Percentiles rank a stretch among this genome's conserved stretches.
These are phyloP conservation scores for Rhynchomys soricoides DNA, from an alignment of 2,113 vertebrate genomes.

Conservation along the genomic window DNA sequence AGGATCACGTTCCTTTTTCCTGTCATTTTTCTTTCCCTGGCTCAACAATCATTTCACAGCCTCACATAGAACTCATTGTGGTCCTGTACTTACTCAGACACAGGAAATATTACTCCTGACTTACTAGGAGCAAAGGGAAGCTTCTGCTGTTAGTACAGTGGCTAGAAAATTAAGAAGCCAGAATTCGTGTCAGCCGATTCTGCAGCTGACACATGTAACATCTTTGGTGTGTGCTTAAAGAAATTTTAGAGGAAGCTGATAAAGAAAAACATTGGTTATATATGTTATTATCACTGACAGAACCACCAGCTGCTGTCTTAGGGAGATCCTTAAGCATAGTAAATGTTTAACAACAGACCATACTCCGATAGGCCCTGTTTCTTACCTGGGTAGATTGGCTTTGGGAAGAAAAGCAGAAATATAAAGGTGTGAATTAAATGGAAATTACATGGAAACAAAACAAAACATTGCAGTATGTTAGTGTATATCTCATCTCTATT, in stretches of 20 bases:
- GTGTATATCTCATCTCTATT: background rate
- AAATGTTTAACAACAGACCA: background rate
- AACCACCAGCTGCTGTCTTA: background rate
- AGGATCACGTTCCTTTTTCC: background rate
- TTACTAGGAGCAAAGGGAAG: background rate
- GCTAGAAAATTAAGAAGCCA: background rate
- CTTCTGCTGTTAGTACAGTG: background rate
- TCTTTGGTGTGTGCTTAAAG: background rate
- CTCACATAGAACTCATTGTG: background rate
- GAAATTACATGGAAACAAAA: constrained; percentile 51
- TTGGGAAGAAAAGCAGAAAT: constrained; percentile 22
- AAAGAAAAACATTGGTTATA: background rate
- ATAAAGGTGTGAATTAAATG: constrained; percentile 3
- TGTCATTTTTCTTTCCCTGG: background rate
- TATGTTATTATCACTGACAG: background rate
- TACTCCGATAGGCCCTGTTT: background rate
- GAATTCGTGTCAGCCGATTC: background rate
- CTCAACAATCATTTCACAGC: background rate
- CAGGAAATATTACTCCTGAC: background rate
- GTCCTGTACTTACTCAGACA: constrained; percentile 3
- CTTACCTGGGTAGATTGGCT: background rate
- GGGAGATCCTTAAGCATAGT: background rate
- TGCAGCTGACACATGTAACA: background rate
- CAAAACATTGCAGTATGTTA: constrained; percentile 31
- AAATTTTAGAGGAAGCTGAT: background rate